Conservation (phyloP, 2,113 vertebrate species). For the Macaca fascicularis region T2T-MFA8v1.1 NC_088394.1:83615001-83615500, state of each 20-base stretch:
- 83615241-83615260: neutral
- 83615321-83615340: neutral
- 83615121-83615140: neutral
- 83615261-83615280: no score
- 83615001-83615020: fast-evolving
- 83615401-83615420: neutral
- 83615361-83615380: neutral
- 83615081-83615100: no score
- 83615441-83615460: neutral
- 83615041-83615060: neutral
- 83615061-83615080: neutral
- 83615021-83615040: fast-evolving
- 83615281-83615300: neutral
- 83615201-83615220: neutral
- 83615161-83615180: neutral
- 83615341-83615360: neutral
- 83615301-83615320: neutral
- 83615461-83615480: fast-evolving
- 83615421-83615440: neutral
- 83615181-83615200: fast-evolving
- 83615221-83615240: neutral
- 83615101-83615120: no score
- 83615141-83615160: neutral
- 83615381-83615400: fast-evolving
- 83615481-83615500: no score